phyloP scores from a whole-genome alignment of 2,888 invertebrate species.

The Scaptomyza polygonia region DNA sequence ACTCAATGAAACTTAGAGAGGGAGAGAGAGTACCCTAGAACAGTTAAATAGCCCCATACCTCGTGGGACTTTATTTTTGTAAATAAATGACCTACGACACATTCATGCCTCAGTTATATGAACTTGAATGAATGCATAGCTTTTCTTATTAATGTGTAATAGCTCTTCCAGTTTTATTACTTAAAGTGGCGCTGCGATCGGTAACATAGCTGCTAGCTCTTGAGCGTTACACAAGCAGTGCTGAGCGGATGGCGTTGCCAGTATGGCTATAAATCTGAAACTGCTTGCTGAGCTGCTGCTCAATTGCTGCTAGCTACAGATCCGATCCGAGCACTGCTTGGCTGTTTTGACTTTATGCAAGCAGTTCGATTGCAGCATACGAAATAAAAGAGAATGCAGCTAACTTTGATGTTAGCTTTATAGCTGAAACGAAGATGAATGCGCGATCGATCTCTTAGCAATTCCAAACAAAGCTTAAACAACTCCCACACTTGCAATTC shows the following conservation, averaged over 20 bases:
- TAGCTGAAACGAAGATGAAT: constrained; percentile 55
- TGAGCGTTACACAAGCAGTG: neutral
- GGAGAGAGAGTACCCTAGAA: neutral
- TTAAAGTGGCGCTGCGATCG: neutral
- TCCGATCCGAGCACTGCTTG: constrained; percentile 22
- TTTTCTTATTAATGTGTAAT: no score
- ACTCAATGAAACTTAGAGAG: neutral
- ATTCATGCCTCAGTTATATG: neutral
- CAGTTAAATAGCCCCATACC: neutral
- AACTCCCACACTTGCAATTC: constrained; percentile 69
- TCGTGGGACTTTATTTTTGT: neutral
- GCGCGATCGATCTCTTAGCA: constrained; percentile 25
- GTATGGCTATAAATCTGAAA: neutral
- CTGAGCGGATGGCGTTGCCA: constrained; percentile 18
- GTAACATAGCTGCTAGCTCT: constrained; percentile 6
- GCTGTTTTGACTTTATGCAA: neutral
- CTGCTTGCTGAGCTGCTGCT: neutral
- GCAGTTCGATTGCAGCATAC: constrained; percentile 20
- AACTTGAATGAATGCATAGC: neutral
- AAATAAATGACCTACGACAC: neutral
- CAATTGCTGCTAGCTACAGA: constrained; percentile 13
- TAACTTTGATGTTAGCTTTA: constrained; percentile 38
- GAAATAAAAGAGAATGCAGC: constrained; percentile 1
- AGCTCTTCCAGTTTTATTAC: neutral
- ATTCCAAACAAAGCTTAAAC: constrained; percentile 26